These are phyloP conservation scores for Myrmophylax atrothorax DNA, from an alignment of 2,113 vertebrate genomes.

Conservation along the genomic window DNA sequence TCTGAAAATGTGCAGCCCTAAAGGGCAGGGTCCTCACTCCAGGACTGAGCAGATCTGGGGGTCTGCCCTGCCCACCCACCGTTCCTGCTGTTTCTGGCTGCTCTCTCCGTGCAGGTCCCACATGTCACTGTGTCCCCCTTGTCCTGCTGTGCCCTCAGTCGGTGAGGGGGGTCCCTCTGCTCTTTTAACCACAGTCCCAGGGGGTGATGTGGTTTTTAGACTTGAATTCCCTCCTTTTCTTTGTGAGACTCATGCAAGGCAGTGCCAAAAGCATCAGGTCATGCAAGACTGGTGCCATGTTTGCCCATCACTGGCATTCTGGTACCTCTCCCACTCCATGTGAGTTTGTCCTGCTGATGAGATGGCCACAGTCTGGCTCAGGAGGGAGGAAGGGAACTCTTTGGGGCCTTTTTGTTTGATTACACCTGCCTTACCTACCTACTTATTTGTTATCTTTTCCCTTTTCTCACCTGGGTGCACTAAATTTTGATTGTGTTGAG, in stretches of 20 bases:
- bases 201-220: fast-evolving
- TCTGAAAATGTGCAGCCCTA: not conserved
- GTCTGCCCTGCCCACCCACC: fast-evolving
- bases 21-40: not conserved
- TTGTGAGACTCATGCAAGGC: not conserved
- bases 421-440: not conserved
- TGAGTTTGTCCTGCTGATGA: not conserved
- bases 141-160: not conserved
- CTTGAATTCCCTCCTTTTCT: not conserved
- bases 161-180: not conserved
- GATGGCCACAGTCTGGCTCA: not conserved
- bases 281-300: not conserved
- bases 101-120: not conserved
- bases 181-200: not conserved
- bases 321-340: not conserved
- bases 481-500: not conserved
- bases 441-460: not conserved
- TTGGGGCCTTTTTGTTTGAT: not conserved
- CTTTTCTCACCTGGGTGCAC: not conserved
- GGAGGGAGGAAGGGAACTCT: not conserved
- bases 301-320: not conserved
- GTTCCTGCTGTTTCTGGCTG: not conserved
- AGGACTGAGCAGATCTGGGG: not conserved
- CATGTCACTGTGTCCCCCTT: fast-evolving
- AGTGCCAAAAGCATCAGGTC: not conserved